phyloP scores from a whole-genome alignment of 2,113 vertebrate genomes.

The Esox niger region DNA sequence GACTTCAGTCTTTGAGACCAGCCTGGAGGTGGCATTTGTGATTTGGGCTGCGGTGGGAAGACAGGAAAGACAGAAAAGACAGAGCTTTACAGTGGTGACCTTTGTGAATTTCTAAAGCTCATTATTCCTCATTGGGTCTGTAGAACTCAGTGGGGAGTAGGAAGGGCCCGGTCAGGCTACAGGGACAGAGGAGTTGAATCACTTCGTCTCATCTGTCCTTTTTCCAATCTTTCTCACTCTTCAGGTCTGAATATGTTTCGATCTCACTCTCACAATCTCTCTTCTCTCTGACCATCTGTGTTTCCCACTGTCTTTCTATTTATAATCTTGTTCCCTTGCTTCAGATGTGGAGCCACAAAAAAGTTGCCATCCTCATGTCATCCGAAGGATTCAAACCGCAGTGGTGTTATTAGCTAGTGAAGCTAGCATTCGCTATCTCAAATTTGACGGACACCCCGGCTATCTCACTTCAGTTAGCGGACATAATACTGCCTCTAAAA shows the following conservation, averaged over 20 bases:
- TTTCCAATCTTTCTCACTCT: conserved; percentile 4
- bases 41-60: conserved; percentile 41
- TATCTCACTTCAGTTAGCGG: too few species aligned
- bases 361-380: too few species aligned
- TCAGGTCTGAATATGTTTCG: conserved; percentile 17
- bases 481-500: too few species aligned
- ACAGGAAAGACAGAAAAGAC: conserved; percentile 34
- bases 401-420: too few species aligned
- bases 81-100: conserved; percentile 63
- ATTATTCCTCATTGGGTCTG: conserved; percentile 65
- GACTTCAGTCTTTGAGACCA: conserved; percentile 45
- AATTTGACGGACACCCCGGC: too few species aligned
- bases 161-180: conserved; percentile 46
- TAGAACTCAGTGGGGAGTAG: conserved; percentile 48
- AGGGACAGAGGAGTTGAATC: conserved; percentile 39
- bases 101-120: conserved; percentile 71
- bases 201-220: conserved; percentile 7
- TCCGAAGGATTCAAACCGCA: too few species aligned
- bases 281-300: conserved; percentile 11
- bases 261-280: conserved; percentile 3
- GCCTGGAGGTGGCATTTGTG: conserved; percentile 53
- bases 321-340: too few species aligned
- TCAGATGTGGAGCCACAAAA: too few species aligned
- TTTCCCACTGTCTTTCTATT: conserved; percentile 9
- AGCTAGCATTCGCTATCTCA: too few species aligned